Base-by-base conservation (phyloP, 2,113 vertebrate genomes). In the Camelus bactrianus region DNA sequence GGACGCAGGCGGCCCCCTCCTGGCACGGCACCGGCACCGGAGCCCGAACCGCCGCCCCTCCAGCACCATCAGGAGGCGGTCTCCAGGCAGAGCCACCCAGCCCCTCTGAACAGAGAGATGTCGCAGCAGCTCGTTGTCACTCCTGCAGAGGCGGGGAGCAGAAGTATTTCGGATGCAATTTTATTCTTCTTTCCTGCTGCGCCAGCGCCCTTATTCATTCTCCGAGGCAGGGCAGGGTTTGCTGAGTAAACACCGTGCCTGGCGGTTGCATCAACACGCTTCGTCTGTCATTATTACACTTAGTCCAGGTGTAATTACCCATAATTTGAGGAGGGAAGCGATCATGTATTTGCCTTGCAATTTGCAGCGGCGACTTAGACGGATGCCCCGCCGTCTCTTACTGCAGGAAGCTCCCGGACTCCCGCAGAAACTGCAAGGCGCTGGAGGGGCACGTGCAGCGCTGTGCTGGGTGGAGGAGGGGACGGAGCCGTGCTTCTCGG, bases 401-500 rank as follows among this genome's bases (percentile, higher is more conserved):
- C 35, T 3, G 16, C 2, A 6, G 58, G 94, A 73, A 11, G 15
- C 35, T 75, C 67, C 38, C 0, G 13, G 52, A 92, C 42, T 67
- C 42, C 38, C 2, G 3, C 14, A 64, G 42, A 19, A 24, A 38
- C 14, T 5, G 13, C 1, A 3, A 48, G 5, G 38, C 0, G 1
- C 0, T 0, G 4, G 0, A 0, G 3, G 26, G 38, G 4, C 14
- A 2, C 12, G 2, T 32, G 38, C 1, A 14, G 24, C 3, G 1
- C 42, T 19, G 56, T 16, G 76, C 50, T 10, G 24, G 58, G 62
- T 22, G 46, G 62, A 17, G 28, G 48, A 15, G 28, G 6, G 26
- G 3, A 46, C 9, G 65, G 42, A 19, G 87, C 75, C 1, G 26
- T 1, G 4, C 5, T 26, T 48, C 58, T 62, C 17, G 0, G 87